Base-by-base conservation (phyloP, 2,113 vertebrate species). In the Labeo rohita region DNA sequence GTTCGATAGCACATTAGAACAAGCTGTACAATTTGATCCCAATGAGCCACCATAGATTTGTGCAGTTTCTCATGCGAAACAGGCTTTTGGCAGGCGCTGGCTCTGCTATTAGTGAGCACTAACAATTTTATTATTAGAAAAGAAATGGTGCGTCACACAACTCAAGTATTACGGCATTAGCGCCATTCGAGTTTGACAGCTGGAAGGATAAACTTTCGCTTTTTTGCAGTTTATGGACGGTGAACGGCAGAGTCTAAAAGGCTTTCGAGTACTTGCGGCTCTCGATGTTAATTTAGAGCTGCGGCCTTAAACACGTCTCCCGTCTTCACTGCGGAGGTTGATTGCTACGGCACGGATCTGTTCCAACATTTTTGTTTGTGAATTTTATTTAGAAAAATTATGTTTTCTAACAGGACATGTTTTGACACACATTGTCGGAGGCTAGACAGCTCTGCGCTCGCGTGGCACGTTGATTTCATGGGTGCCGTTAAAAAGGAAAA, bases 111-210 rank as follows among this genome's bases (percentile, higher is more conserved):
- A 94, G 92, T 91, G 86, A 91, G 91, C 89, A 90, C 92, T 94
- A 94, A 94, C 93, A 93, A 92, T 94, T 95, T 94, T 93, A 94
- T 95, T 94, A 93, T 94, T 92, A 91, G 91, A 94, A 94, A 94
- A 94, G 93, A 95, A 95, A 95, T 89, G 91, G 88, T 86, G 90
- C 89, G 85, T 90, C 93, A 89, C 91, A 92, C 93, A 92, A 92
- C 89, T 92, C 90, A 92, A 93, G 91, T 91, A 91, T 70, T 82
- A 82, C 6, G 28, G 93, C 93, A 94, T 93, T 93, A 94, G 92
- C 93, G 86, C 90, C 93, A 93, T 94, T 92, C 93, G 93, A 90
- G 90, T 92, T 88, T 91, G 92, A 93, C 94, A 93, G 92, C 93
- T 93, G 93, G 90, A 90, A 93, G 92, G 52, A 54, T 52, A 79